A percentile compares a stretch with the other conserved stretches of the same genome.
Evolutionary conservation across 2,797 vertebrate genomes (phyloP).

Genomic region (Columba guinea): DNA sequence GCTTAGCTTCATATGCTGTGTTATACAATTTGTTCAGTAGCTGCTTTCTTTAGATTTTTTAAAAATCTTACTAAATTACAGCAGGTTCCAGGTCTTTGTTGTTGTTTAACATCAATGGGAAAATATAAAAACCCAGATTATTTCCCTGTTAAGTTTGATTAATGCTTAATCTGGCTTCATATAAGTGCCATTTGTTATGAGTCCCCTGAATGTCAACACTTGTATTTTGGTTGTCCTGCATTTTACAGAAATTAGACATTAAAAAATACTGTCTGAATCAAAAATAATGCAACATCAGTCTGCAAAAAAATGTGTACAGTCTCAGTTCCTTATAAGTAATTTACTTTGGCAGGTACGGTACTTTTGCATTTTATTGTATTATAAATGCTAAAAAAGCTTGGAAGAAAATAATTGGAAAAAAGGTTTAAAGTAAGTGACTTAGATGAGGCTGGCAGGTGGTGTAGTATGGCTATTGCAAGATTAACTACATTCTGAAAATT

Average conservation of each 20-base stretch:
- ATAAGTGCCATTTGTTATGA: background rate
- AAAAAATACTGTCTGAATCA: background rate
- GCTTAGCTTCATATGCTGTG: background rate
- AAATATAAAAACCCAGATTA: background rate
- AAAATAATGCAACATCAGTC: background rate
- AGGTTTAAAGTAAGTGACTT: conserved; percentile 55
- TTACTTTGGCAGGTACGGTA: conserved; percentile 15
- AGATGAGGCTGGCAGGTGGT: conserved; percentile 33
- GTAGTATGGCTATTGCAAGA: background rate
- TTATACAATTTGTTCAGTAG: background rate
- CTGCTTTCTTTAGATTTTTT: background rate
- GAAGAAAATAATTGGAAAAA: conserved; percentile 50
- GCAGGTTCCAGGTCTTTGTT: background rate
- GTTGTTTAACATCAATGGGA: background rate
- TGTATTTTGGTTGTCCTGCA: background rate
- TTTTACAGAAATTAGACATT: background rate
- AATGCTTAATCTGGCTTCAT: background rate
- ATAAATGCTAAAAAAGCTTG: conserved; percentile 38
- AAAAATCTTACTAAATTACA: background rate
- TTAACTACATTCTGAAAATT: conserved; percentile 45
- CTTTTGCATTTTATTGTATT: conserved; percentile 49
- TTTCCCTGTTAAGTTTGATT: background rate
- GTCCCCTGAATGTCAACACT: background rate
- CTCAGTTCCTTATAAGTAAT: background rate
- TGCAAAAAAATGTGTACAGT: background rate